Conservation (phyloP, 2,113 vertebrate genomes). For the Rafetus swinhoei region DNA sequence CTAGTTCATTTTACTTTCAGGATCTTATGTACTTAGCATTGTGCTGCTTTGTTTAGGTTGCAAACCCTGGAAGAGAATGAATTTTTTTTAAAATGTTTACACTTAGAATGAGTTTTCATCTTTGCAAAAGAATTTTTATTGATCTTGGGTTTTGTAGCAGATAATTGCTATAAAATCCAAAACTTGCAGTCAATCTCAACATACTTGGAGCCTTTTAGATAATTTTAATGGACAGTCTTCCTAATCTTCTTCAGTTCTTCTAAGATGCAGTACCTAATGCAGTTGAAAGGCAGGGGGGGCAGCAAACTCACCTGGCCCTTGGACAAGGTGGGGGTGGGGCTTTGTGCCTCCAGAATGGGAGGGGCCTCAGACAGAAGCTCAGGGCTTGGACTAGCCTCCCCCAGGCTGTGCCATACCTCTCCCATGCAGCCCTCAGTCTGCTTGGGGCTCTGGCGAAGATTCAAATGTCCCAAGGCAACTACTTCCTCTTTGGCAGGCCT, state of each 20-base stretch:
- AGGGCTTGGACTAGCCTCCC: too few relatives aligned
- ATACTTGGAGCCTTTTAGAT: neutral
- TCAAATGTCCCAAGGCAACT: too few relatives aligned
- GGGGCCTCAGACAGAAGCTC: too few relatives aligned
- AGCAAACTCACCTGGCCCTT: too few relatives aligned
- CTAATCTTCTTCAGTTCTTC: neutral
- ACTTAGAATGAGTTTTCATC: neutral
- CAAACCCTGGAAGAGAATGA: neutral
- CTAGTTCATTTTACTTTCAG: neutral
- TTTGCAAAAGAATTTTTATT: neutral
- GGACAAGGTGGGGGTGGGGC: too few relatives aligned
- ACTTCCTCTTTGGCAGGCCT: too few relatives aligned
- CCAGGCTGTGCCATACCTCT: too few relatives aligned
- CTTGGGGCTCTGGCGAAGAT: too few relatives aligned
- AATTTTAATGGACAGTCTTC: neutral
- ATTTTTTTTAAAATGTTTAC: neutral
- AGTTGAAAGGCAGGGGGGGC: too few relatives aligned
- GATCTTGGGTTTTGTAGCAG: neutral
- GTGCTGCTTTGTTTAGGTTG: neutral
- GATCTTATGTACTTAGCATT: neutral
- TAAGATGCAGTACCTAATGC: neutral
- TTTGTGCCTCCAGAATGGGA: too few relatives aligned
- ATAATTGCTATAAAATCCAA: neutral
- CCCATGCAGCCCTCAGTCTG: too few relatives aligned
- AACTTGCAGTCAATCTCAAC: neutral